Evolutionary conservation across 2,888 invertebrate species (phyloP).

Genomic region (Portevinia maculata): DNA sequence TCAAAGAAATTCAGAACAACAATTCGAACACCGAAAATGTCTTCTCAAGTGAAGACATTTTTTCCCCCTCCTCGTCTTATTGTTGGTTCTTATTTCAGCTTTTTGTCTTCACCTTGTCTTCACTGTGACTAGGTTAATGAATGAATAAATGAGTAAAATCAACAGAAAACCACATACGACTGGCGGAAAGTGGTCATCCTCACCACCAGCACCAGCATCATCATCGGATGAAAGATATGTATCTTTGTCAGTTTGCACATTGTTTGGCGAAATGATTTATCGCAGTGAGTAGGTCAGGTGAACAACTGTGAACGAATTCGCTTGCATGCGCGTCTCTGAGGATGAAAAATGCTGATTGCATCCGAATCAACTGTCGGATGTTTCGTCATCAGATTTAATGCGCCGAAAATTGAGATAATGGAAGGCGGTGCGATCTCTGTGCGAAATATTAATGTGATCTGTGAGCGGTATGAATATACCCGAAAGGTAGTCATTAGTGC

Average conservation of each 20-base stretch:
- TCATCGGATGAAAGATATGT: conserved; percentile 10
- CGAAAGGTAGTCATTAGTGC: conserved; percentile 48
- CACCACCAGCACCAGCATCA: not conserved
- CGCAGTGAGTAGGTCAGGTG: conserved; percentile 68
- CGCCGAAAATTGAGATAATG: conserved; percentile 62
- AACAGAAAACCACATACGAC: conserved; percentile 24
- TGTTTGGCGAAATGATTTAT: conserved; percentile 68
- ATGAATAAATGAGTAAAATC: conserved; percentile 50
- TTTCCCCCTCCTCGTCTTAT: conserved; percentile 1
- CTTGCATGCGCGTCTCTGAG: conserved; percentile 38
- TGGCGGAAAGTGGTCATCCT: conserved; percentile 56
- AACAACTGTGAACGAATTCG: conserved; percentile 40
- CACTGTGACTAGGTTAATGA: conserved; percentile 64
- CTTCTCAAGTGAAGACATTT: conserved; percentile 54
- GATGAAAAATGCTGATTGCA: conserved; percentile 59
- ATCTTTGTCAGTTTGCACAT: conserved; percentile 61
- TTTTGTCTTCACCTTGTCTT: not conserved
- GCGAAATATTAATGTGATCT: not conserved
- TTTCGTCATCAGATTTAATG: conserved; percentile 67
- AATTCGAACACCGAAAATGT: conserved; percentile 63
- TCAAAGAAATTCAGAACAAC: conserved; percentile 61
- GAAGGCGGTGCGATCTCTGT: conserved; percentile 22
- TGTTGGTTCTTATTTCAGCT: too few relatives aligned
- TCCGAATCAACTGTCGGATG: conserved; percentile 38
- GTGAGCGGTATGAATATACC: conserved; percentile 15